Base-by-base conservation (phyloP, 2,113 vertebrate species). In the Acanthochromis polyacanthus region DNA sequence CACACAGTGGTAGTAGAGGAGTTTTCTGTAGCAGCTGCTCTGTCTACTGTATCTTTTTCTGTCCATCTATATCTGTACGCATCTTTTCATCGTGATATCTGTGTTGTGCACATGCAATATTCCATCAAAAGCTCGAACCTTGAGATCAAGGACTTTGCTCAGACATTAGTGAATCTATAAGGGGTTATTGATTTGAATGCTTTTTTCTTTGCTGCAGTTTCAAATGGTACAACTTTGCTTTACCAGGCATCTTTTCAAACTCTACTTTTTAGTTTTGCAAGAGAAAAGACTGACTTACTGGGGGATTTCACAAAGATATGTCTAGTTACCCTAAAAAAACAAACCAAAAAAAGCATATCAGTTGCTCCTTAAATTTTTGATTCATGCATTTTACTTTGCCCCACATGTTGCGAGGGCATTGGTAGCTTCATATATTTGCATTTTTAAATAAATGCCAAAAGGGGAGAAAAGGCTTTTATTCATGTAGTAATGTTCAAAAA, bases 401-500 rank as follows among this genome's bases (percentile, higher is more conserved):
- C 38, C 30, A 22, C 10, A 58, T 63, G 19, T 46, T 38, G 7
- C 19, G 11, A 81, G 32, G 19, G 10, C 46, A 45, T n/a, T 32
- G 11, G 16, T 1, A 19, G 45, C 30, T 75, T 64, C 0, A 78
- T 55, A 72, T 16, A 22, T 48, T 40, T 71, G 12, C 46, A 2
- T 28, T 71, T 22, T 71, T 61, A 32, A 68, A 50, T 63, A 51
- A 46, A 51, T 23, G 17, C 0, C 10, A 56, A 56, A 25, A 73
- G 32, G 4, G 25, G 5, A 40, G 16, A 57, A 71, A 67, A 56
- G 30, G 5, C 58, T 76, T 78, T 50, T 38, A 48, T 48, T 25
- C 64, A 48, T 66, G 48, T 20, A 67, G 25, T 66, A 66, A 62
- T 68, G 50, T 46, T 68, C 22, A 63, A n/a, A 32, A 43, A 52